Evolutionary conservation across 1,140 invertebrate species (phyloP).

Genomic region (Oedothorax gibbosus): DNA sequence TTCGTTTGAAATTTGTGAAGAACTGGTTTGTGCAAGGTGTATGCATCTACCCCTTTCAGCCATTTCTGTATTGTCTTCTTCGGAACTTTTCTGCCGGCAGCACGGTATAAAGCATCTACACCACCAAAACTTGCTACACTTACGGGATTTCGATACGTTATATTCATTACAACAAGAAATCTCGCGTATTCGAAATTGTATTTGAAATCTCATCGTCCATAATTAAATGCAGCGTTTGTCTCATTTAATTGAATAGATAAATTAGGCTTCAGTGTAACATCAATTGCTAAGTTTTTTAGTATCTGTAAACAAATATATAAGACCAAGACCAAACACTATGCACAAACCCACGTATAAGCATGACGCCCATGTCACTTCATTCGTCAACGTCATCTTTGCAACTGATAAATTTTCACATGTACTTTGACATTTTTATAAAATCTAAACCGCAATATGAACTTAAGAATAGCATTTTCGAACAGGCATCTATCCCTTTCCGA

Average conservation of each 20-base stretch:
- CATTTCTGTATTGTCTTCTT: slow-evolving; percentile 50
- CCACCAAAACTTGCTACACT: slow-evolving; percentile 35
- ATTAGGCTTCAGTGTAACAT: too few species aligned
- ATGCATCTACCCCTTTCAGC: slow-evolving; percentile 62
- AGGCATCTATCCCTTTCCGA: too few species aligned
- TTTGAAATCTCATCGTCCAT: not conserved
- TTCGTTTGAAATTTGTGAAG: slow-evolving; percentile 62
- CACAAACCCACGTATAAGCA: too few species aligned
- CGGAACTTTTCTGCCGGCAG: not conserved
- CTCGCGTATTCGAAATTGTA: not conserved
- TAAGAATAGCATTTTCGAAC: too few species aligned
- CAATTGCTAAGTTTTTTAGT: too few species aligned
- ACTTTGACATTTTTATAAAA: too few species aligned
- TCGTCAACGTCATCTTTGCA: not conserved
- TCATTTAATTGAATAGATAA: not conserved
- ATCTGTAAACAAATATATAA: too few species aligned
- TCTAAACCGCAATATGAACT: too few species aligned
- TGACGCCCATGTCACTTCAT: too few species aligned
- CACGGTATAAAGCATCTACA: slow-evolving; percentile 15
- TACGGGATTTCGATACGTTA: not conserved
- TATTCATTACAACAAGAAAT: not conserved
- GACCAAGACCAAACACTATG: too few species aligned
- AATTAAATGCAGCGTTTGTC: not conserved
- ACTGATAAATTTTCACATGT: not conserved
- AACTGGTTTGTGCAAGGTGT: slow-evolving; percentile 63